Percentiles rank a stretch among this genome's conserved stretches.
phyloP scores from a whole-genome alignment of 2,888 invertebrate species.

The Polyploca ridens region DNA sequence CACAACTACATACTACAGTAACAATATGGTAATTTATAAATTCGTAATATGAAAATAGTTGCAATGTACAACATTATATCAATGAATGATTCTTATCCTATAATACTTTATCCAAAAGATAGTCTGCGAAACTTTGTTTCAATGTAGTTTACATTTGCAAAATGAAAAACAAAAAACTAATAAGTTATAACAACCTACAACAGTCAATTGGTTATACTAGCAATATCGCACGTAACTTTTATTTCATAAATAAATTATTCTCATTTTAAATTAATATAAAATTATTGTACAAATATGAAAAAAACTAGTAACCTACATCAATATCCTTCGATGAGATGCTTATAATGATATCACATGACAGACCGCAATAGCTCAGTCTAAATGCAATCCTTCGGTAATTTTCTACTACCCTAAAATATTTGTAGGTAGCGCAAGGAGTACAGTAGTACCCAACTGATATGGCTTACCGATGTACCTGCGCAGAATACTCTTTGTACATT shows the following conservation, averaged over 20 bases:
- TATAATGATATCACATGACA: conserved; percentile 49
- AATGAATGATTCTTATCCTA: conserved; percentile 65
- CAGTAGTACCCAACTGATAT: no score
- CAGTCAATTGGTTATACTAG: conserved; percentile 48
- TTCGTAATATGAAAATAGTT: conserved; percentile 75
- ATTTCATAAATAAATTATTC: conserved; percentile 52
- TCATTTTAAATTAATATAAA: conserved; percentile 53
- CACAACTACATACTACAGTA: conserved; percentile 72
- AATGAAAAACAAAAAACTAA: conserved; percentile 41
- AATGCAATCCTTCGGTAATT: conserved; percentile 10
- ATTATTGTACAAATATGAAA: conserved; percentile 70
- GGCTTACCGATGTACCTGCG: no score
- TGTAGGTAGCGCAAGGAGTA: conserved; percentile 13
- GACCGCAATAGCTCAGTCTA: conserved; percentile 25
- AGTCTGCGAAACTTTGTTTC: conserved; percentile 51
- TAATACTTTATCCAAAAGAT: conserved; percentile 63
- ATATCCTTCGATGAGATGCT: conserved; percentile 51
- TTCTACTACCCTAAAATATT: background rate
- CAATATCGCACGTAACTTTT: conserved; percentile 48
- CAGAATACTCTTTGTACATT: no score
- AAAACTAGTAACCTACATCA: conserved; percentile 63
- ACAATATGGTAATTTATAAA: conserved; percentile 74
- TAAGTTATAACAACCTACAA: conserved; percentile 57
- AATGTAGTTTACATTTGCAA: conserved; percentile 31
- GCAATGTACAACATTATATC: conserved; percentile 60